Percentiles rank a stretch among this genome's conserved stretches.
These are phyloP conservation scores for Drosophila siamana DNA, from an alignment of 2,888 invertebrate species.

Conservation along the genomic window DNA sequence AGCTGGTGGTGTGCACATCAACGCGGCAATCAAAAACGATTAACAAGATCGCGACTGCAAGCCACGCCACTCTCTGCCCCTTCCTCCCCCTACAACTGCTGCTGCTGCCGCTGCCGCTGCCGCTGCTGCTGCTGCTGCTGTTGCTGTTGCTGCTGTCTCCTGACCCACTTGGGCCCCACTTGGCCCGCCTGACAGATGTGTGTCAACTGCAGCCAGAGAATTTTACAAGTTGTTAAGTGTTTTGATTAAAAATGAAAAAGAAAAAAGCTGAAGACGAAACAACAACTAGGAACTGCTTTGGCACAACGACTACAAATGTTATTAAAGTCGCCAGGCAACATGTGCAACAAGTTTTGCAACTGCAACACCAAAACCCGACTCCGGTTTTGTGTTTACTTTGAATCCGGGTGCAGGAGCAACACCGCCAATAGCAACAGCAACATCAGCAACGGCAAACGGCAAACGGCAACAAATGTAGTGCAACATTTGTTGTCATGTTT, in stretches of 20 bases:
- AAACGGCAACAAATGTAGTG: constrained; percentile 65
- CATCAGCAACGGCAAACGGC: constrained; percentile 13
- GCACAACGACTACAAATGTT: constrained; percentile 50
- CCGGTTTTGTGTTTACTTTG: constrained; percentile 61
- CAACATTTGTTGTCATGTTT: constrained; percentile 66
- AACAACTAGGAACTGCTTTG: constrained; percentile 49
- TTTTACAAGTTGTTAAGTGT: constrained; percentile 79
- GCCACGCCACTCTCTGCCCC: constrained; percentile 7
- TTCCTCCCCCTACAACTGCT: not conserved
- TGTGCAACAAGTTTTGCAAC: constrained; percentile 77
- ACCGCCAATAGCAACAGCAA: constrained; percentile 7
- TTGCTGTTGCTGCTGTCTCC: constrained; percentile 39
- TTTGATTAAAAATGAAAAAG: constrained; percentile 62
- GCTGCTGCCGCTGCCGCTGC: not conserved
- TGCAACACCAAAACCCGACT: constrained; percentile 52
- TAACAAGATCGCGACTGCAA: constrained; percentile 70
- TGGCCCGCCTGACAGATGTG: constrained; percentile 72
- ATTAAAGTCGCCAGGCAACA: constrained; percentile 58
- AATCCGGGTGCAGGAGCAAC: constrained; percentile 74
- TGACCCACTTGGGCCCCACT: constrained; percentile 65
- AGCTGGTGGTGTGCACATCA: constrained; percentile 68
- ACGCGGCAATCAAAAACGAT: constrained; percentile 76
- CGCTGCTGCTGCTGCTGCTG: constrained; percentile 3
- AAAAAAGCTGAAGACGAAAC: constrained; percentile 12
- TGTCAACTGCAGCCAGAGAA: constrained; percentile 75